phyloP scores from a whole-genome alignment of 2,888 invertebrate species.

The Agrotis segetum region DNA sequence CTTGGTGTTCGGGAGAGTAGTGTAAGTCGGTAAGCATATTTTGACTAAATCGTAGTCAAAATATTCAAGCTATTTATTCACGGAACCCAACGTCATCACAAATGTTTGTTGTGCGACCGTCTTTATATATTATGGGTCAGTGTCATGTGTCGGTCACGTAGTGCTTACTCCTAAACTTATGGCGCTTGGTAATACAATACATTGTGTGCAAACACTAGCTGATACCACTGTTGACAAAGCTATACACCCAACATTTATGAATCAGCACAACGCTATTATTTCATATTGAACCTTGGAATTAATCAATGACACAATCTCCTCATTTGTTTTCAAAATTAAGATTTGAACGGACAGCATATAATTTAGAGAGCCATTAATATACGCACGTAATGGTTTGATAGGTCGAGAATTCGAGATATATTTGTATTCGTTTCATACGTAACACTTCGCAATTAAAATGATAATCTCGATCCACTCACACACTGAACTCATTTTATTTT shows the following conservation, averaged over 20 bases:
- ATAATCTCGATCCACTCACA: constrained; percentile 46
- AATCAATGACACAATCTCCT: constrained; percentile 61
- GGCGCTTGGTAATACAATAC: constrained; percentile 83
- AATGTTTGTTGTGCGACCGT: constrained; percentile 60
- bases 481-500: constrained; percentile 43
- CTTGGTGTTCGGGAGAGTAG: not conserved
- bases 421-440: constrained; percentile 34
- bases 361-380: constrained; percentile 46
- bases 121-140: constrained; percentile 79
- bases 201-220: constrained; percentile 74
- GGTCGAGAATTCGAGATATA: constrained; percentile 38
- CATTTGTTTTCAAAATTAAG: constrained; percentile 50
- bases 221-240: constrained; percentile 64
- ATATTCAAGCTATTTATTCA: constrained; percentile 38
- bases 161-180: constrained; percentile 85
- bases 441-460: constrained; percentile 43
- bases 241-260: constrained; percentile 55
- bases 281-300: constrained; percentile 64
- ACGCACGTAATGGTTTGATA: constrained; percentile 41
- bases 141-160: constrained; percentile 87
- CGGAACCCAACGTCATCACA: constrained; percentile 65
- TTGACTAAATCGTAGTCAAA: constrained; percentile 1
- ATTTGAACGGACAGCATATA: constrained; percentile 45
- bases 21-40: no score
- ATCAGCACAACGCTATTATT: constrained; percentile 64